Percentiles rank a stretch among this genome's conserved stretches.
Conservation (phyloP, 2,113 vertebrate species). For the Xenopus laevis region DNA sequence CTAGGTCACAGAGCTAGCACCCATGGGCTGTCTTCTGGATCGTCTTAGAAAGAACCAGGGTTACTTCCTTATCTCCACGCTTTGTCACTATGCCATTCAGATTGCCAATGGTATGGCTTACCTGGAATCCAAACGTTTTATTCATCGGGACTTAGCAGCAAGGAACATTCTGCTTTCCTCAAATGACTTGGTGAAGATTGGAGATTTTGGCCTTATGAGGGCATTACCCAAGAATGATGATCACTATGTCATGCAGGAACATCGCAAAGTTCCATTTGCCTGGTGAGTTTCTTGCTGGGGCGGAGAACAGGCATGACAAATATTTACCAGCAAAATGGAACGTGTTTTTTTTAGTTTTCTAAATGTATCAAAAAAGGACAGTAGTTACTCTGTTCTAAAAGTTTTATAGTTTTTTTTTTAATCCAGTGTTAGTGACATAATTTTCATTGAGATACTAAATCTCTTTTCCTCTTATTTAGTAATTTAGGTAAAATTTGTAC, state of each 20-base stretch:
- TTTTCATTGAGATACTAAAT: too few relatives aligned
- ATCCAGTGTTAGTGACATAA: too few relatives aligned
- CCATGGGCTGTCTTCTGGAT: conserved; percentile 86
- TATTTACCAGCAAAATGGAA: too few relatives aligned
- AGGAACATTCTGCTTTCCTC: conserved; percentile 91
- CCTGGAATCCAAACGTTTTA: conserved; percentile 92
- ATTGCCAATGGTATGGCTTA: conserved; percentile 94
- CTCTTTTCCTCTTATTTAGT: too few relatives aligned
- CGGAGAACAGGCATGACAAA: too few relatives aligned
- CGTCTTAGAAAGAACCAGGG: conserved; percentile 84
- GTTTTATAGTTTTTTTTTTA: too few relatives aligned
- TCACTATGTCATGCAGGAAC: conserved; percentile 97
- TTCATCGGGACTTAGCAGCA: conserved; percentile 89
- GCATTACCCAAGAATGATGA: conserved; percentile 90
- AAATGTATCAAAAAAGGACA: too few relatives aligned
- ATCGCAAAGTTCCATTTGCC: conserved; percentile 94
- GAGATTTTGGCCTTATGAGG: conserved; percentile 94
- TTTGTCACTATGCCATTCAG: conserved; percentile 91
- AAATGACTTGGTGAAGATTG: conserved; percentile 86
- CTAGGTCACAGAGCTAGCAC: conserved; percentile 92
- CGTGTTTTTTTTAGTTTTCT: too few relatives aligned
- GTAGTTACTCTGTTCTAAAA: too few relatives aligned
- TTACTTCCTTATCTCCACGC: conserved; percentile 84
- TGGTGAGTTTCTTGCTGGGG: conserved; percentile 70
- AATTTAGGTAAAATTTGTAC: too few relatives aligned